Percentiles rank a stretch among this genome's conserved stretches.
These are phyloP conservation scores for Acrobeloides nanus DNA, from an alignment of 2,888 invertebrate species.

Conservation along the genomic window DNA sequence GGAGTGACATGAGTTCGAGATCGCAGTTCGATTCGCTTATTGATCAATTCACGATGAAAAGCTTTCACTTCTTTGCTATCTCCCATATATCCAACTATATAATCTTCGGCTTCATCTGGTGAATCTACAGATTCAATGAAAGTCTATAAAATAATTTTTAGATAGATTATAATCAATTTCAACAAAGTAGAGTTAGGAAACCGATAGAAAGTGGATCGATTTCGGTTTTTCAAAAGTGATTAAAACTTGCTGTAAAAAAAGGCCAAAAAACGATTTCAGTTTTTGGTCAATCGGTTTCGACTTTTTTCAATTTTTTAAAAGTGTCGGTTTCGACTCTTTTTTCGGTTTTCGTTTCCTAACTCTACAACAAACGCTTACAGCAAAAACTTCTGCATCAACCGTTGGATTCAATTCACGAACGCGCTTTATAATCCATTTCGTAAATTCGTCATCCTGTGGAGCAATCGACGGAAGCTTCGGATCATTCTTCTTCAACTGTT, in stretches of 20 bases:
- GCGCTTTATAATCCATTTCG: constrained; percentile 27
- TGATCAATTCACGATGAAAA: constrained; percentile 45
- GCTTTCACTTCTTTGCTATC: constrained; percentile 41
- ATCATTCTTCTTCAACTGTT: not conserved
- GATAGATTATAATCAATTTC: too few species aligned
- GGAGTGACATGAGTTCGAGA: constrained; percentile 22
- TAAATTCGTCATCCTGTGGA: constrained; percentile 13
- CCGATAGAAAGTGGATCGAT: too few species aligned
- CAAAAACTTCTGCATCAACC: constrained; percentile 37
- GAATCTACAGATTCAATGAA: constrained; percentile 31
- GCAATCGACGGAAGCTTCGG: not conserved
- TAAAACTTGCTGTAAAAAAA: too few species aligned
- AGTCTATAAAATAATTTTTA: too few species aligned
- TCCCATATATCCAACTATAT: constrained; percentile 43
- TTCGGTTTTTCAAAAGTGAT: too few species aligned
- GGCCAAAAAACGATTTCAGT: too few species aligned
- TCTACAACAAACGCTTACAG: too few species aligned
- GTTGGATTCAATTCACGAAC: constrained; percentile 28
- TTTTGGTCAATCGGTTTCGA: too few species aligned
- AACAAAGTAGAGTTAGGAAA: too few species aligned
- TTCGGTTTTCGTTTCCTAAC: too few species aligned
- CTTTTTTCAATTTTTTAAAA: too few species aligned
- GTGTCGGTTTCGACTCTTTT: too few species aligned
- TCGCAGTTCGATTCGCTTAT: constrained; percentile 40
- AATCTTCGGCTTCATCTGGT: constrained; percentile 50